A percentile compares a stretch with the other conserved stretches of the same genome.
phyloP scores from a whole-genome alignment of 2,888 invertebrate genomes.

The Belgica antarctica region DNA sequence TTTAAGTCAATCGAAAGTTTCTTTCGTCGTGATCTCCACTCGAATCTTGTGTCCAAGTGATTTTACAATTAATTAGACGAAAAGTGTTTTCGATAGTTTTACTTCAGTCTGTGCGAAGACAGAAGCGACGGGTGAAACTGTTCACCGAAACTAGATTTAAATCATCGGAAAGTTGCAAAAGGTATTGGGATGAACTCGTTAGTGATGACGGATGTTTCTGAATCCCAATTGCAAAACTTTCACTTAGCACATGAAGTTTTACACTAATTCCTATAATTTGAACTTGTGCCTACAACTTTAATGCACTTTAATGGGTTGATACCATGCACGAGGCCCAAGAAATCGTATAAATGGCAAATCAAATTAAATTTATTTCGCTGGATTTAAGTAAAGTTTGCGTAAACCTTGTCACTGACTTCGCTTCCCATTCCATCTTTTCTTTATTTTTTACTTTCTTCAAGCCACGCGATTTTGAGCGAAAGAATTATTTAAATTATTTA shows the following conservation, averaged over 20 bases:
- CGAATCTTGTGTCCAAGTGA: too few species aligned
- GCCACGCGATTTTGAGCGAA: not conserved
- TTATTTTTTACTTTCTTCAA: not conserved
- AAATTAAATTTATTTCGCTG: not conserved
- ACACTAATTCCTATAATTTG: too few species aligned
- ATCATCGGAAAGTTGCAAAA: not conserved
- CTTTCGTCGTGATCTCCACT: not conserved
- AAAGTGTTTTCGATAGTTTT: not conserved
- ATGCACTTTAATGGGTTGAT: too few species aligned
- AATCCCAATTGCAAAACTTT: too few species aligned
- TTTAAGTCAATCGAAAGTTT: not conserved
- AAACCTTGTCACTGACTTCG: too few species aligned
- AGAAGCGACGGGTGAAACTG: not conserved
- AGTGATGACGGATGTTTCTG: too few species aligned
- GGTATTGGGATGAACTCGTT: too few species aligned
- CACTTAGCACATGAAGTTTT: too few species aligned
- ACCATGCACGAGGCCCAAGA: not conserved
- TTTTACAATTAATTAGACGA: slow-evolving; percentile 18
- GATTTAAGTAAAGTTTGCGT: not conserved
- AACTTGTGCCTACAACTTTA: too few species aligned
- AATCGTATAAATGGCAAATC: not conserved
- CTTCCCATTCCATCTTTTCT: not conserved
- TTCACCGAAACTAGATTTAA: not conserved
- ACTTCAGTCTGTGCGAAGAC: not conserved
- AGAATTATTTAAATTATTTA: slow-evolving; percentile 24